Conservation (phyloP, 1,140 invertebrate genomes). For the Cherax destructor region DNA sequence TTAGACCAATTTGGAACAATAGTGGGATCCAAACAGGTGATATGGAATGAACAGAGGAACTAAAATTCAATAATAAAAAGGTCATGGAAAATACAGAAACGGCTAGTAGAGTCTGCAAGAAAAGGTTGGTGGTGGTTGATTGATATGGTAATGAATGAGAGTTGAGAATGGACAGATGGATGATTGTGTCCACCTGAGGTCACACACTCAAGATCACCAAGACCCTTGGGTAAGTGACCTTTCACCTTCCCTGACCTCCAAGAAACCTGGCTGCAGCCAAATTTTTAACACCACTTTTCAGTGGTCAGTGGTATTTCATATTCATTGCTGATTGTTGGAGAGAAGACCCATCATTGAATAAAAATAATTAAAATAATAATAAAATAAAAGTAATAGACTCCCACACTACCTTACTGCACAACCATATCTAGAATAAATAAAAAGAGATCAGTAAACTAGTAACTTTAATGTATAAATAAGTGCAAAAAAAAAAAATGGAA, state of each 20-base stretch:
- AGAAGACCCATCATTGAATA: neutral
- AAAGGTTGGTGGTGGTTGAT: slow-evolving; percentile 57
- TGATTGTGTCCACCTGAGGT: slow-evolving; percentile 56
- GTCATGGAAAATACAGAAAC: slow-evolving; percentile 60
- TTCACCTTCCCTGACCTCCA: slow-evolving; percentile 50
- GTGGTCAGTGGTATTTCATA: neutral
- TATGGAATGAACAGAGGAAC: slow-evolving; percentile 36
- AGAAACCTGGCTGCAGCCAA: slow-evolving; percentile 43
- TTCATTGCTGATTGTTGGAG: neutral
- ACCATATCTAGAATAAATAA: neutral
- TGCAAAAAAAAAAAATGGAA: neutral
- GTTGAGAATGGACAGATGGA: slow-evolving; percentile 17
- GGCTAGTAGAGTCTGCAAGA: slow-evolving; percentile 66
- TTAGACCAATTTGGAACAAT: slow-evolving; percentile 26
- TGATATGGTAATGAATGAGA: slow-evolving; percentile 27
- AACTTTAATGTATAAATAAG: neutral
- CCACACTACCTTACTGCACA: neutral
- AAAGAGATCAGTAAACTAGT: neutral
- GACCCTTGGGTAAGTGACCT: slow-evolving; percentile 55
- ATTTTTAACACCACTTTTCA: neutral
- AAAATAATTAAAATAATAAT: neutral
- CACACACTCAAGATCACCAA: slow-evolving; percentile 43
- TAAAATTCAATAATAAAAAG: slow-evolving; percentile 48
- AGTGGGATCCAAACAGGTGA: slow-evolving; percentile 31
- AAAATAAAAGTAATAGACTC: neutral